Conservation (phyloP, 2,888 invertebrate genomes). For the Thalpophila matura region DNA sequence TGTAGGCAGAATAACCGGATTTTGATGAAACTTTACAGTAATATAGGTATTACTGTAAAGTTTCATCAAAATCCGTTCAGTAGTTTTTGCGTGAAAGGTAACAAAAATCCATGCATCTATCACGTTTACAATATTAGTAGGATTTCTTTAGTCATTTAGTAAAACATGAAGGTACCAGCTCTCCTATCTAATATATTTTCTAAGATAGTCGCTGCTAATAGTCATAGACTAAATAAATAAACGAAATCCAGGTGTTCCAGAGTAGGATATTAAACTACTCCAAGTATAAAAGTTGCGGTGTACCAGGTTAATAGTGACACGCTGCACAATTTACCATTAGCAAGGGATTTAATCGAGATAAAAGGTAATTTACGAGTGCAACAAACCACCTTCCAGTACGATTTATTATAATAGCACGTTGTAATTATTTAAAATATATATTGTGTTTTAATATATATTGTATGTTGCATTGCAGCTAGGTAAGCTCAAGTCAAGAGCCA, state of each 20-base stretch:
- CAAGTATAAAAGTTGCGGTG: not conserved
- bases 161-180: no score
- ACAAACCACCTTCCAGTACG: slow-evolving; percentile 10
- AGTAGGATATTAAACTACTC: not conserved
- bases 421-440: slow-evolving; percentile 35
- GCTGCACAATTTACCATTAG: slow-evolving; percentile 18
- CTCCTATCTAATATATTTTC: not conserved
- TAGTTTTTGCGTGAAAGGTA: no score
- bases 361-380: slow-evolving; percentile 26
- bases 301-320: not conserved
- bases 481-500: not conserved
- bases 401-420: slow-evolving; percentile 31
- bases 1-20: no score
- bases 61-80: no score
- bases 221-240: not conserved
- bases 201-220: not conserved
- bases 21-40: no score
- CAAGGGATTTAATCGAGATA: slow-evolving; percentile 39
- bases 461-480: slow-evolving; percentile 16
- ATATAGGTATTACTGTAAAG: no score
- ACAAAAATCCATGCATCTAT: no score
- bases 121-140: no score
- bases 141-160: no score
- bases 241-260: not conserved
- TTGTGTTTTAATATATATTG: slow-evolving; percentile 19